A percentile compares a stretch with the other conserved stretches of the same genome.
Conservation (phyloP, 2,797 vertebrate species). For the Darevskia nairensis region DNA sequence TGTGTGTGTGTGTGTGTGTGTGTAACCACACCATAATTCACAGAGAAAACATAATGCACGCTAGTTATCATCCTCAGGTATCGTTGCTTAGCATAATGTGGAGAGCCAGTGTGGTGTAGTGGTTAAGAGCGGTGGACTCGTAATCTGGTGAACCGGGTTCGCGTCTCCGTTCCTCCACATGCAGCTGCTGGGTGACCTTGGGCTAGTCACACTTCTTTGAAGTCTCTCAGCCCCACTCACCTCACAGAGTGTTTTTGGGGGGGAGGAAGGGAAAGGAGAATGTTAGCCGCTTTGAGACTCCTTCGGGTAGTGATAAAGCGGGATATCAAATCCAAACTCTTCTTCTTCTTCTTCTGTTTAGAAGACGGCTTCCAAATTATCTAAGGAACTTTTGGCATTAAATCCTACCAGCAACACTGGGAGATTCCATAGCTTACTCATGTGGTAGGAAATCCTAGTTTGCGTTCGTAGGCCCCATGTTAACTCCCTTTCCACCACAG, state of each 20-base stretch:
- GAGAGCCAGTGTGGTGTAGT: no score
- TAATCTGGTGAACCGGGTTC: no score
- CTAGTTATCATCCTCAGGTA: neutral
- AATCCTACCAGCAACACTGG: neutral
- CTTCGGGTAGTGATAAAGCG: no score
- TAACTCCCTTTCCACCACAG: neutral
- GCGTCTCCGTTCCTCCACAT: no score
- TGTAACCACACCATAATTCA: constrained; percentile 16
- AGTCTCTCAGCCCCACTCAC: no score
- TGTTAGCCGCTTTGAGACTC: no score
- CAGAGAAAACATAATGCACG: constrained; percentile 34
- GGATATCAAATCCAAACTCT: no score
- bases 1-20: neutral
- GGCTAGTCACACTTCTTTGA: no score
- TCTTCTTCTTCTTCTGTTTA: neutral
- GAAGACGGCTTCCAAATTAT: neutral
- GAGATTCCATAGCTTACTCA: neutral
- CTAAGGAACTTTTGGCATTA: neutral
- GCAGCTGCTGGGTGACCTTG: no score
- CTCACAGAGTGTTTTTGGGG: no score
- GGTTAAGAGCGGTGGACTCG: no score
- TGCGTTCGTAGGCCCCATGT: neutral
- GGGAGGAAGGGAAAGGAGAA: no score
- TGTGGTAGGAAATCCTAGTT: neutral
- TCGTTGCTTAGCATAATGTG: neutral